Base-by-base conservation (phyloP, 2,888 invertebrate species). In the Protonemura montana region DNA sequence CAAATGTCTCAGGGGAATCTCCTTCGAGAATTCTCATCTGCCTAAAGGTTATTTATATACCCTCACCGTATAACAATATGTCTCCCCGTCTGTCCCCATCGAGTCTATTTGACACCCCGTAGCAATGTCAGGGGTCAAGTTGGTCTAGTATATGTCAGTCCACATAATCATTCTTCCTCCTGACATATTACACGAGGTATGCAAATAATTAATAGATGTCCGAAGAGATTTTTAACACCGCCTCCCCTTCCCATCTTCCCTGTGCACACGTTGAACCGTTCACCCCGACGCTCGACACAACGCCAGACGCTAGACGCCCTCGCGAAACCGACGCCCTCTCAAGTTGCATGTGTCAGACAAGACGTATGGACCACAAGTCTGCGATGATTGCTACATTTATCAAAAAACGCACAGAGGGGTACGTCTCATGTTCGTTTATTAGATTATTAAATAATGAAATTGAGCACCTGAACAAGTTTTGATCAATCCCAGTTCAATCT, bases 301-400 rank as follows among this genome's bases (percentile, higher is more conserved):
- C 59, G 59, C 59, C 59, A 5, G 41, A 41, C 41, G 41, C 41
- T 41, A 5, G 16, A 59, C 59, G 59, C 59, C 59, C 59, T 59
- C 59, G 59, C 59, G 59, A 59, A 21, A 10, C 59, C 21, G 13
- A 59, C 59, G 59, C 59, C 59, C 59, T 59, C 59, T 59, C 59
- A 59, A 59, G 59, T 59, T 59, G 59, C 59, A 27, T 5, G 78
- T 41, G 41, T 41, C 26, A 41, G 26, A 16, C 82, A 82, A 85
- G 85, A 85, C 81, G 82, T 81, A 85, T 85, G 35, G 85, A 30
- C 35, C 82, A 26, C 76, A 82, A 76, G 76, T 81, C 76, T 42
- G 86, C 85, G 86, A 86, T 86, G 86, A 86, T 86, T 86, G 86
- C 85, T 76, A 84, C 76, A 86, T 86, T 81, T 86, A 80, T 86